Conservation (phyloP, 2,797 vertebrate genomes). For the Cyclura pinguis region DNA sequence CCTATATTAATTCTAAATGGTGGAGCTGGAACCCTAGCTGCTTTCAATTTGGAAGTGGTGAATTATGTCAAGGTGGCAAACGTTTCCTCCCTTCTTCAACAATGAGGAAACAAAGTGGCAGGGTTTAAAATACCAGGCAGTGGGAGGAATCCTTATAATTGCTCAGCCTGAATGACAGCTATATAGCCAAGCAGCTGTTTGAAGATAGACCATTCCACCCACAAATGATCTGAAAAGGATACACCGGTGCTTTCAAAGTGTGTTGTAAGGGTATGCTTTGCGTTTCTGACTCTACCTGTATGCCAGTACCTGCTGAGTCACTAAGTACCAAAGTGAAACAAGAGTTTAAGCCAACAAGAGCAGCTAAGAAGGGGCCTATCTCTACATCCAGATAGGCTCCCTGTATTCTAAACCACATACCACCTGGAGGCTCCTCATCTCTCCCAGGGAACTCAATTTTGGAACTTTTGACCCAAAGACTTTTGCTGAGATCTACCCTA, state of each 20-base stretch:
- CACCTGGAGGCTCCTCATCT: too few species aligned
- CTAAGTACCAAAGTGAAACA: background rate
- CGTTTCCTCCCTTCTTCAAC: background rate
- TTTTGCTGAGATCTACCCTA: too few species aligned
- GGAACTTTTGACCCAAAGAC: too few species aligned
- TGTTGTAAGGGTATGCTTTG: constrained; percentile 19
- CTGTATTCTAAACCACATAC: too few species aligned
- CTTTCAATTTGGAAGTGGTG: constrained; percentile 9
- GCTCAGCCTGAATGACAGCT: constrained; percentile 43
- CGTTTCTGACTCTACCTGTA: constrained; percentile 8
- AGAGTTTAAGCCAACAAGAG: too few species aligned
- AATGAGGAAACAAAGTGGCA: constrained; percentile 39
- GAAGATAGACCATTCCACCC: constrained; percentile 32
- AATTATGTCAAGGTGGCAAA: constrained; percentile 21
- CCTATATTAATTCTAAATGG: constrained; percentile 29
- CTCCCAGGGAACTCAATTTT: too few species aligned
- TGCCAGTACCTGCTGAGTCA: background rate
- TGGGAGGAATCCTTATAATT: constrained; percentile 45
- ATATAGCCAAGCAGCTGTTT: constrained; percentile 37
- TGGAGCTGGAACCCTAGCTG: constrained; percentile 25
- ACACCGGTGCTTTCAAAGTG: constrained; percentile 41
- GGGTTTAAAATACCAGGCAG: constrained; percentile 48
- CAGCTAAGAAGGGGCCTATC: too few species aligned
- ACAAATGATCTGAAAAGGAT: background rate
- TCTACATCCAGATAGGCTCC: too few species aligned